Base-by-base conservation (phyloP, 2,113 vertebrate genomes). In the Solea senegalensis region DNA sequence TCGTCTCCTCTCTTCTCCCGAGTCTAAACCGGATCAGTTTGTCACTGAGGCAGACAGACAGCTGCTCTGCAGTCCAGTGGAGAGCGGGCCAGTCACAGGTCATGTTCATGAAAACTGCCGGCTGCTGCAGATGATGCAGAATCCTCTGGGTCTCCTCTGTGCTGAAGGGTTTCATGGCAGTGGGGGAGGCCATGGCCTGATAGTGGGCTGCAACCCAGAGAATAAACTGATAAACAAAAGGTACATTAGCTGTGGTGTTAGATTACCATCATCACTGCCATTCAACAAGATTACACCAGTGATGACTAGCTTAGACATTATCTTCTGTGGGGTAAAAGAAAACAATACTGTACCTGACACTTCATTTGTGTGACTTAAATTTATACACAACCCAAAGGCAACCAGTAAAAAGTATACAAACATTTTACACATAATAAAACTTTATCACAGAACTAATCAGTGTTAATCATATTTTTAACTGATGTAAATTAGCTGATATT, bases 101-200 rank as follows among this genome's bases (percentile, higher is more conserved):
- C 97, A 98, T 98, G 84, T 94, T 90, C 72, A 84, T 87, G 90
- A 98, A 98, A 55, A 99, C 81, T 3, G 94, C 94, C 1, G 98
- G 98, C 43, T 92, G 94, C 80, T 94, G 91, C 49, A 97, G 87
- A 74, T 88, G 89, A 88, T 91, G 90, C 78, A 98, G 69, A 65
- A 97, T 94, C 85, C 88, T 93, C 82, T 82, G 92, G 39, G 90
- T 89, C 91, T 96, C 92, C 65, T 92, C 92, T 44, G 97, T 93
- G 11, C 89, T 92, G 86, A 98, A 99, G 27, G 97, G 95, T 82
- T 95, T 97, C 1, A 26, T 10, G n/a, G 70, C 3, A 49, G 78
- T 43, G 34, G 65, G 65, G 54, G 80, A 55, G 34, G 76, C 69
- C 88, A 93, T 94, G 85, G 57, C 65, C 72, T 9, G 64, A 45